phyloP scores from a whole-genome alignment of 2,113 vertebrate species.

The Salvator merianae region DNA sequence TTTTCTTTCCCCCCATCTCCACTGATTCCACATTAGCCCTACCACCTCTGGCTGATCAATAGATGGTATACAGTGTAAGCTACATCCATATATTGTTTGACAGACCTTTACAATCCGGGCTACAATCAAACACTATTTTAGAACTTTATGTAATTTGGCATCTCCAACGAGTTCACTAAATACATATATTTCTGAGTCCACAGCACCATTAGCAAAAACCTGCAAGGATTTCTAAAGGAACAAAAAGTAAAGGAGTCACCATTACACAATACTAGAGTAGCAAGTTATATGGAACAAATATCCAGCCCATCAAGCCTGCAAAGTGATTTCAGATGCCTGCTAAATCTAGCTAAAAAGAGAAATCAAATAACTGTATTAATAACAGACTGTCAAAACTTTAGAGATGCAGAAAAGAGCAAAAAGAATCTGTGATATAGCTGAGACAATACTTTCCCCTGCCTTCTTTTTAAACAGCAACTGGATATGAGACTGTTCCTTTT shows the following conservation, averaged over 20 bases:
- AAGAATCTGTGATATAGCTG: conserved; percentile 9
- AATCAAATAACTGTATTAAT: neutral
- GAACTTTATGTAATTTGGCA: conserved; percentile 5
- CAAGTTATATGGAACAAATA: conserved; percentile 20
- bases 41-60: too few relatives aligned
- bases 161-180: neutral
- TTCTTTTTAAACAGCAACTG: neutral
- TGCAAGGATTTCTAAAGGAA: neutral
- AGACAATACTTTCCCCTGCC: neutral
- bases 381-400: neutral
- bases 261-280: neutral
- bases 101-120: neutral
- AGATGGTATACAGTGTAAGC: too few relatives aligned
- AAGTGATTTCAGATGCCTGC: conserved; percentile 25
- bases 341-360: neutral
- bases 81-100: too few relatives aligned
- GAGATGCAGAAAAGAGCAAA: neutral
- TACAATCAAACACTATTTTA: neutral
- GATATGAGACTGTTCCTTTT: neutral
- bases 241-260: neutral
- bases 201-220: conserved; percentile 19
- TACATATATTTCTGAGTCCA: neutral
- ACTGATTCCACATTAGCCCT: too few relatives aligned
- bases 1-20: too few relatives aligned
- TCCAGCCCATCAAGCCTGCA: neutral